A percentile compares a stretch with the other conserved stretches of the same genome.
Evolutionary conservation across 2,888 invertebrate genomes (phyloP).

Genomic region (Rambutsinella grinnellia): DNA sequence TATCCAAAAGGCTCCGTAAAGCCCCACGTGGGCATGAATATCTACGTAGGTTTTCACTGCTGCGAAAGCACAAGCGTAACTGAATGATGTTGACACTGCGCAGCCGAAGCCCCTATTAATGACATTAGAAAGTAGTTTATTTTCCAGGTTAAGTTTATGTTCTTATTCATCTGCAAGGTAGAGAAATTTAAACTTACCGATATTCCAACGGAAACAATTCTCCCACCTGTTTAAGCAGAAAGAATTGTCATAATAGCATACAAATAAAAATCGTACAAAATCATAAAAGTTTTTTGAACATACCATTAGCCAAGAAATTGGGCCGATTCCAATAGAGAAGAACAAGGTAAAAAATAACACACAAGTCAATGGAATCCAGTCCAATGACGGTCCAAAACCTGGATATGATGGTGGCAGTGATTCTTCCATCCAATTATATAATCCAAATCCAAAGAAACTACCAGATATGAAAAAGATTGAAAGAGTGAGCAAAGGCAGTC

Average conservation of each 20-base stretch:
- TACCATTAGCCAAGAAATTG: constrained; percentile 84
- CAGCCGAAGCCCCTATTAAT: constrained; percentile 83
- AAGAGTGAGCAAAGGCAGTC: constrained; percentile 85
- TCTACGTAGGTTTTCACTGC: constrained; percentile 90
- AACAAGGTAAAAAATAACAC: constrained; percentile 87
- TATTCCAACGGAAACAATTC: constrained; percentile 84
- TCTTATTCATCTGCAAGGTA: too few relatives aligned
- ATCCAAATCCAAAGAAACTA: constrained; percentile 87
- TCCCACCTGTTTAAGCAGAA: constrained; percentile 73
- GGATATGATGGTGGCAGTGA: constrained; percentile 71
- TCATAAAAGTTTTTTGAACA: constrained; percentile 46
- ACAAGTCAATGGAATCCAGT: constrained; percentile 87
- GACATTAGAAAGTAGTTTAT: not conserved
- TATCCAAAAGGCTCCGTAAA: constrained; percentile 90
- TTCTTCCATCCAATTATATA: constrained; percentile 85
- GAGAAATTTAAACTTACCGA: constrained; percentile 51
- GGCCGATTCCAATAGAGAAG: constrained; percentile 89
- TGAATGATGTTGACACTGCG: constrained; percentile 87
- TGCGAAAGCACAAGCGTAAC: constrained; percentile 87
- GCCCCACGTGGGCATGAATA: constrained; percentile 80
- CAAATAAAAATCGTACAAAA: constrained; percentile 66
- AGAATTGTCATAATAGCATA: not conserved
- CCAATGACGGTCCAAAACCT: constrained; percentile 68
- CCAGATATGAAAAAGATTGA: constrained; percentile 88
- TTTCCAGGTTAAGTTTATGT: not conserved